phyloP scores from a whole-genome alignment of 2,797 vertebrate genomes.

The Sebastes nivosus region DNA sequence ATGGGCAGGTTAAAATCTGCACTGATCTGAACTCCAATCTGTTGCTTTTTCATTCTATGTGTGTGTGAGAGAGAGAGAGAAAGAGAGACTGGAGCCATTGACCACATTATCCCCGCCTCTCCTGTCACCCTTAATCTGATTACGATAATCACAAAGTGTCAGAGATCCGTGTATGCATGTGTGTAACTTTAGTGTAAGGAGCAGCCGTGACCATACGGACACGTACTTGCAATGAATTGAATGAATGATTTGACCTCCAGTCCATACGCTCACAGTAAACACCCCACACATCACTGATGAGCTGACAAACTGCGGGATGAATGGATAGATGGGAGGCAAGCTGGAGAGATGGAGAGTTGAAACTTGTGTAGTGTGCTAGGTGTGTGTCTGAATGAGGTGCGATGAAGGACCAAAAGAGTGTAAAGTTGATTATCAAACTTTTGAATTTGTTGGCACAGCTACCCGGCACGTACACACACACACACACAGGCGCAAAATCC shows the following conservation, averaged over 20 bases:
- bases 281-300: slow-evolving; percentile 8
- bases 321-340: not conserved
- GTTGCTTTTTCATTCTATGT: slow-evolving; percentile 50
- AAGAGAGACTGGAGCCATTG: slow-evolving; percentile 30
- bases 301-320: slow-evolving; percentile 13
- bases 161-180: slow-evolving; percentile 30
- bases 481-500: not conserved
- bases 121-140: slow-evolving; percentile 71
- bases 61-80: slow-evolving; percentile 2
- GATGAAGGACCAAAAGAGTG: not conserved
- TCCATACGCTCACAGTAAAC: slow-evolving; percentile 4
- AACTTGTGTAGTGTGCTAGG: not conserved
- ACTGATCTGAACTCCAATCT: slow-evolving; percentile 74
- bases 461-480: not conserved
- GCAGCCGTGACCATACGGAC: slow-evolving; percentile 42
- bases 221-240: slow-evolving; percentile 8
- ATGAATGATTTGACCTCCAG: slow-evolving; percentile 26
- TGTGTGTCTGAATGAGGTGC: not conserved
- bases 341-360: not conserved
- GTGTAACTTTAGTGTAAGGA: slow-evolving; percentile 13
- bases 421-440: not conserved
- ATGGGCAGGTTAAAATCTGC: slow-evolving; percentile 74
- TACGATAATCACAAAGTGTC: slow-evolving; percentile 70
- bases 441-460: not conserved
- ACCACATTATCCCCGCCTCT: slow-evolving; percentile 57